Conservation (phyloP, 2,797 vertebrate genomes). For the Sebastes nivosus region DNA sequence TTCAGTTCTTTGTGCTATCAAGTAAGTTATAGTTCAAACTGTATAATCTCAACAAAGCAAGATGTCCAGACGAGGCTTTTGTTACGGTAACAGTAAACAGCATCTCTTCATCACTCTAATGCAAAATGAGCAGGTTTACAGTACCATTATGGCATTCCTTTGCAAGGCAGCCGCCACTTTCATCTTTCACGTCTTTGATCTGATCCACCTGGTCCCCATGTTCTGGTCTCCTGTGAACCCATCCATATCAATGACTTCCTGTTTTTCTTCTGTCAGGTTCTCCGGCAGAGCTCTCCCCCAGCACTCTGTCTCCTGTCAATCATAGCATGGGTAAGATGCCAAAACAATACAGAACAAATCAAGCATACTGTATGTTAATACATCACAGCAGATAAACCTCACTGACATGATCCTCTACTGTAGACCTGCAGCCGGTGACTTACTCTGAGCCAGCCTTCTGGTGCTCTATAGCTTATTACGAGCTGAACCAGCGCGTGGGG, state of each 20-base stretch:
- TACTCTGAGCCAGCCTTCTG: constrained; percentile 98
- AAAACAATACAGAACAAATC: background rate
- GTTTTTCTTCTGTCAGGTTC: constrained; percentile 85
- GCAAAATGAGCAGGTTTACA: background rate
- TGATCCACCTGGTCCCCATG: background rate
- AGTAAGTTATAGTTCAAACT: background rate
- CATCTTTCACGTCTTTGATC: background rate
- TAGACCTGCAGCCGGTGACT: constrained; percentile 97
- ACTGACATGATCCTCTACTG: background rate
- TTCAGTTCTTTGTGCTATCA: background rate
- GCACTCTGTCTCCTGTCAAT: constrained; percentile 96
- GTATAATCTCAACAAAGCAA: background rate
- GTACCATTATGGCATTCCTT: constrained; percentile 5
- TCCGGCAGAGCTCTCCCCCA: constrained; percentile 96
- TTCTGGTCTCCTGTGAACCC: background rate
- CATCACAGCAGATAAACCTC: background rate
- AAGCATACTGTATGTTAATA: background rate
- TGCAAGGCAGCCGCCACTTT: background rate
- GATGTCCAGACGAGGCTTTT: background rate
- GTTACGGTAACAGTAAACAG: background rate
- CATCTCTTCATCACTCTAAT: background rate
- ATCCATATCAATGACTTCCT: background rate
- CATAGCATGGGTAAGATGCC: constrained; percentile 93
- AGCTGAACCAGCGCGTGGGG: constrained; percentile 97
- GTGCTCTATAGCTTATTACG: constrained; percentile 99